Evolutionary conservation across 2,888 invertebrate genomes (phyloP).

Genomic region (Cephus rjabovi): DNA sequence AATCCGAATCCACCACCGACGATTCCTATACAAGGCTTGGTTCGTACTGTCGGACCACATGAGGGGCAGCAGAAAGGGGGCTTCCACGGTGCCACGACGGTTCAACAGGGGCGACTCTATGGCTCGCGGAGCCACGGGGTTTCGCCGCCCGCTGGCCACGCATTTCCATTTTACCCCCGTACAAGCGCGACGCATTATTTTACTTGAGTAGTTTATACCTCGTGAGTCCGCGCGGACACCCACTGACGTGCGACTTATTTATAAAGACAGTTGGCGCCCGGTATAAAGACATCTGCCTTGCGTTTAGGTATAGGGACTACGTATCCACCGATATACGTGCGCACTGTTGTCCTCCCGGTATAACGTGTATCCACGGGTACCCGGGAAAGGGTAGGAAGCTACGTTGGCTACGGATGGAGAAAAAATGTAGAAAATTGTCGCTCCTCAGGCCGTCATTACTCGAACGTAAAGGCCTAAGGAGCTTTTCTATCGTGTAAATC

Average conservation of each 20-base stretch:
- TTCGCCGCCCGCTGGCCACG: conserved; percentile 51
- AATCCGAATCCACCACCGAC: not conserved
- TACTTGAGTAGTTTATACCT: conserved; percentile 23
- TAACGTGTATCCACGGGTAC: not conserved
- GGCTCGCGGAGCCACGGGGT: conserved; percentile 43
- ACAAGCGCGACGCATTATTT: conserved; percentile 20
- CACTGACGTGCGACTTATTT: conserved; percentile 23
- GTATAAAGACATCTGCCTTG: conserved; percentile 21
- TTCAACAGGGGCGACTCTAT: conserved; percentile 15
- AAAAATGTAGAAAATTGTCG: not conserved
- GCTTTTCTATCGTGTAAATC: not conserved
- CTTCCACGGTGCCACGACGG: conserved; percentile 1
- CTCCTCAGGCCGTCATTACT: not conserved
- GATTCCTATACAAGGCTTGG: not conserved
- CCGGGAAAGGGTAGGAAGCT: not conserved
- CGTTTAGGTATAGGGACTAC: not conserved
- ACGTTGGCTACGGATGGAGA: not conserved
- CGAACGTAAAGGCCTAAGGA: not conserved
- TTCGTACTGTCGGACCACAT: conserved; percentile 12
- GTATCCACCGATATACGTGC: not conserved
- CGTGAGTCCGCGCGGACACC: conserved; percentile 22
- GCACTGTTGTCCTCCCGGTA: not conserved
- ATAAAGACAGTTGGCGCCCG: conserved; percentile 24
- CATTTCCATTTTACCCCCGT: conserved; percentile 57
- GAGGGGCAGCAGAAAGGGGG: conserved; percentile 33